phyloP scores from a whole-genome alignment of 1,140 invertebrate species.

The Bombyx mandarina region DNA sequence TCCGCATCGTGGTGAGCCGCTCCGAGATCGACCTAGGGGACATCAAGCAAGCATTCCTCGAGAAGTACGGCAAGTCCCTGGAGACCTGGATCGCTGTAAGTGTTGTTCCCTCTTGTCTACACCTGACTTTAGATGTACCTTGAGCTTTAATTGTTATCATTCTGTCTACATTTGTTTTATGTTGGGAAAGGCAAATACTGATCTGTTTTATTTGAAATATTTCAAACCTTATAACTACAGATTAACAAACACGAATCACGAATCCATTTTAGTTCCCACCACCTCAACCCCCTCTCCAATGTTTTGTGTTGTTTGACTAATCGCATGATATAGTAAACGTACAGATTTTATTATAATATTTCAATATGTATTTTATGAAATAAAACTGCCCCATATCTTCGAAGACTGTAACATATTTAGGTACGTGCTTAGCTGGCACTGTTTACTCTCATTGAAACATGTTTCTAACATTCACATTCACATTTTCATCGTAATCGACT shows the following conservation, averaged over 20 bases:
- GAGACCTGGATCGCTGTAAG: constrained; percentile 88
- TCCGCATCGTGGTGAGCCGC: constrained; percentile 90
- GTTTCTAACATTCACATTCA: constrained; percentile 4
- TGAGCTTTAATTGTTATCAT: not conserved
- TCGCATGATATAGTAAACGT: no score
- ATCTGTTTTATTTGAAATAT: not conserved
- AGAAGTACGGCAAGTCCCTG: constrained; percentile 87
- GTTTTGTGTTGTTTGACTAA: no score
- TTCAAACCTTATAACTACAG: not conserved
- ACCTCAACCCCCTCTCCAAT: no score
- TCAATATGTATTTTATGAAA: no score
- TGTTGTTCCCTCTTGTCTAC: constrained; percentile 24
- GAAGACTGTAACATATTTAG: no score
- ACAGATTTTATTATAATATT: no score
- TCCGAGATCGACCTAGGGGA: constrained; percentile 94
- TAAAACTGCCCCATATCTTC: no score
- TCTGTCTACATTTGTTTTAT: no score
- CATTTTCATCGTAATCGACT: not conserved
- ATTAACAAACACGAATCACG: no score
- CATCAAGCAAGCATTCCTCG: constrained; percentile 90
- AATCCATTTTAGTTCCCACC: no score
- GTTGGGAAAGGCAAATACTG: not conserved
- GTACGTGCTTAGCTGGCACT: no score
- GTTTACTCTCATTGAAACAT: no score
- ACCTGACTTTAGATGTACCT: not conserved